Conservation (phyloP, 2,888 invertebrate species). For the Sipha maydis region DNA sequence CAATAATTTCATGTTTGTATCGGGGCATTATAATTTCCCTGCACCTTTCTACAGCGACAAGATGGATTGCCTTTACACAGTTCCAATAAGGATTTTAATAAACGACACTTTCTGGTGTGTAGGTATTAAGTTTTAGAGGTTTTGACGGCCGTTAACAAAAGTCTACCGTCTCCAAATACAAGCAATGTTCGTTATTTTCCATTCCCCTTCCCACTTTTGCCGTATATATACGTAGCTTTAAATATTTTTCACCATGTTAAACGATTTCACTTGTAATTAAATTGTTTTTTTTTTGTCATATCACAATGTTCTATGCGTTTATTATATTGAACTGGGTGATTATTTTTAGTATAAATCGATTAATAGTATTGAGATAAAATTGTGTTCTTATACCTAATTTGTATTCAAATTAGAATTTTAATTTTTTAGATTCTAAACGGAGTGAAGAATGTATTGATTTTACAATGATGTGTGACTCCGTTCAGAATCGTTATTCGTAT, state of each 20-base stretch:
- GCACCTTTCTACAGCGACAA: constrained; percentile 15
- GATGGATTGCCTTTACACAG: constrained; percentile 37
- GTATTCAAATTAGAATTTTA: too few relatives aligned
- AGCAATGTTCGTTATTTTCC: constrained; percentile 5
- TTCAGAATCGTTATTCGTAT: too few relatives aligned
- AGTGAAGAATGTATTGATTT: too few relatives aligned
- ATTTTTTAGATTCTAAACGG: too few relatives aligned
- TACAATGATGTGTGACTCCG: too few relatives aligned
- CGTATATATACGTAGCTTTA: background rate
- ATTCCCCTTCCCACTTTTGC: background rate
- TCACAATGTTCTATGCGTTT: too few relatives aligned
- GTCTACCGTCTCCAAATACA: background rate
- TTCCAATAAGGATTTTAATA: constrained; percentile 53
- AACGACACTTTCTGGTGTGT: constrained; percentile 33
- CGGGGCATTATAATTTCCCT: constrained; percentile 18
- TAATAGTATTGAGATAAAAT: too few relatives aligned
- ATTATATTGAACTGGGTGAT: too few relatives aligned
- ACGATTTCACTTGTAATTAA: background rate
- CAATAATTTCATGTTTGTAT: constrained; percentile 11
- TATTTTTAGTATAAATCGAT: too few relatives aligned
- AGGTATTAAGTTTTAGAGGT: constrained; percentile 32
- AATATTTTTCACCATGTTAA: background rate
- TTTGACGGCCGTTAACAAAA: constrained; percentile 37
- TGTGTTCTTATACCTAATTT: too few relatives aligned
- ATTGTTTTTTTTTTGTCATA: background rate